Conservation (phyloP, 1,140 invertebrate genomes). For the Tetranychus urticae region DNA sequence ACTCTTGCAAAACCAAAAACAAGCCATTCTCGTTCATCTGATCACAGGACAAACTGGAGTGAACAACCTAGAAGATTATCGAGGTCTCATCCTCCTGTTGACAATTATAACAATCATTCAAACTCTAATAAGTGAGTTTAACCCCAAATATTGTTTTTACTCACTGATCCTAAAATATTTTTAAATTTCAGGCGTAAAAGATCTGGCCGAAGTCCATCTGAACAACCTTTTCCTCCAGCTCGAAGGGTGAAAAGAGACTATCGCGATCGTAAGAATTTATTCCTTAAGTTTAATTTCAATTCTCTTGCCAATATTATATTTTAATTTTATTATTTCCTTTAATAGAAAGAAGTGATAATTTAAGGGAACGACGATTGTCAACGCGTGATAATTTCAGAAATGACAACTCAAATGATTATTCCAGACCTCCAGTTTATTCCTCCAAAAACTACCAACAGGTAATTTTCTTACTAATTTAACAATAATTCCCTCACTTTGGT, state of each 20-base stretch:
- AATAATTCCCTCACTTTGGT: neutral
- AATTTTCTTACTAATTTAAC: neutral
- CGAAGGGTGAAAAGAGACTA: neutral
- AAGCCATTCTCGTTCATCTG: neutral
- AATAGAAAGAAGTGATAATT: neutral
- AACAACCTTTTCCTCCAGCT: neutral
- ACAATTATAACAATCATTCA: neutral
- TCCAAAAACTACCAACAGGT: neutral
- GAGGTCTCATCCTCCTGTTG: neutral
- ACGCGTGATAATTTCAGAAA: neutral
- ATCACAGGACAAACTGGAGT: neutral
- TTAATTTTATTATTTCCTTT: neutral
- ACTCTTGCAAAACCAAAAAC: neutral
- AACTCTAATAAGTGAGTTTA: neutral
- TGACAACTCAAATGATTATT: neutral
- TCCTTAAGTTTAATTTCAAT: no score
- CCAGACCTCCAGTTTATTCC: neutral
- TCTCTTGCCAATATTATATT: neutral
- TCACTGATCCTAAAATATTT: neutral
- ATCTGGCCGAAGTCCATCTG: neutral
- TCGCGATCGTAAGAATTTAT: neutral
- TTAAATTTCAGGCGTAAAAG: neutral
- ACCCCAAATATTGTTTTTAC: neutral
- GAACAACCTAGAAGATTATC: neutral
- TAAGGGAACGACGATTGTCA: neutral